Evolutionary conservation across 2,888 invertebrate genomes (phyloP), one percentile per base, ranked within the genome.

Genomic region (Parthenolecanium corni): DNA sequence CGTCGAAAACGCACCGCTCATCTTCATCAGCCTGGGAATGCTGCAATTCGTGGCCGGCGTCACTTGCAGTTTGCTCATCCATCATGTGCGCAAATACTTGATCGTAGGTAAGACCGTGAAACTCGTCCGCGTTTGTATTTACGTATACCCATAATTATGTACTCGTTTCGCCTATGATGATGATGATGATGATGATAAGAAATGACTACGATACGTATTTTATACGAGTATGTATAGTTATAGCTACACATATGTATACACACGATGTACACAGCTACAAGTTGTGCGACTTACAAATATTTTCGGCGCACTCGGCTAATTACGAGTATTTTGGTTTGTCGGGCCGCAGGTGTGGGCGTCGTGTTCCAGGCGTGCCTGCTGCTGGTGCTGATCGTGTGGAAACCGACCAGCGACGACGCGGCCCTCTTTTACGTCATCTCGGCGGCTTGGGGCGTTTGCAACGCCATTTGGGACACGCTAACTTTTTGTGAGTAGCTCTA

Each of bases 401-500:
- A 86, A 66, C 89, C 89, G 0, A 85, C 86, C 0, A 80, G 82
- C 65, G 87, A 88, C 61, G 89, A 89, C 69, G 80, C 86, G 16
- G 89, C 88, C 1, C 76, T 89, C 57, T 87, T 89, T 65, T 87
- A 87, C 67, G 85, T 89, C 21, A 86, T 89, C 56, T 85, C 87
- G 2, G 87, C 89, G 0, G 85, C 87, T 0, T 89, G 89, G 89
- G 89, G 88, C 16, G 88, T 89, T 2, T 89, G 89, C 73, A 87
- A 88, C 62, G 85, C 86, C 20, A 83, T 89, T 67, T 89, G 89
- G 89, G 88, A 89, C 71, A 86, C 86, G 3, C 72, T 80, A 21
- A 72, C 77, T 56, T 76, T 67, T 72, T 72, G 70, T 76, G 73
- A 68, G 73, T 74, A 62, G 52, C 31, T 31, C 5, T 9, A 9